phyloP scores from a whole-genome alignment of 2,888 invertebrate genomes.

The Drosophila imparisetae region DNA sequence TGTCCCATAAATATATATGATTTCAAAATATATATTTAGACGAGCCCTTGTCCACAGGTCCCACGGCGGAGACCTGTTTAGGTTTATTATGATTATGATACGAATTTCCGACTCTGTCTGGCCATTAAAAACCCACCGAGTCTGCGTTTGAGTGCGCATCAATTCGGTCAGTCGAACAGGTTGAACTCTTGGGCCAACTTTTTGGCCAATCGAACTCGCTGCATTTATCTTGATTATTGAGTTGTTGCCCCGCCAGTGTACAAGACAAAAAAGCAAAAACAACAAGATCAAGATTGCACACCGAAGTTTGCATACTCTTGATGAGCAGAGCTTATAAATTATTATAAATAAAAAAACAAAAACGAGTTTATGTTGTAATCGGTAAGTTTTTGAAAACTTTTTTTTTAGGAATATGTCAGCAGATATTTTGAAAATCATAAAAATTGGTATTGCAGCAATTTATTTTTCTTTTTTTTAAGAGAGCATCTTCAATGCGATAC shows the following conservation, averaged over 20 bases:
- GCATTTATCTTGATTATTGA: slow-evolving; percentile 76
- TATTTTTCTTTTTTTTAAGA: background rate
- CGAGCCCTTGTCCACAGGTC: slow-evolving; percentile 29
- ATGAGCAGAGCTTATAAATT: background rate
- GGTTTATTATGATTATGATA: slow-evolving; percentile 74
- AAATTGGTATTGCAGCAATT: background rate
- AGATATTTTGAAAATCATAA: background rate
- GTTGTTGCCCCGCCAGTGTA: slow-evolving; percentile 43
- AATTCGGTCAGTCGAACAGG: slow-evolving; percentile 77
- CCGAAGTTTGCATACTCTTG: background rate
- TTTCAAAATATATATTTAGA: slow-evolving; percentile 74
- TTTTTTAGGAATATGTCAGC: background rate
- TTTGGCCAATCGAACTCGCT: slow-evolving; percentile 55
- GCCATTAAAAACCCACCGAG: slow-evolving; percentile 47
- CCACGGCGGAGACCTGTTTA: slow-evolving; percentile 57
- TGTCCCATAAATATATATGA: slow-evolving; percentile 78
- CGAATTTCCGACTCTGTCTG: slow-evolving; percentile 65
- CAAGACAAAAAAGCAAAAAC: background rate
- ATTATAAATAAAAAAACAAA: no score
- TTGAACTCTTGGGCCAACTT: slow-evolving; percentile 54
- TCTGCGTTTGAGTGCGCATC: slow-evolving; percentile 57
- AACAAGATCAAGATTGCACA: background rate
- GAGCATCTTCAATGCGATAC: background rate
- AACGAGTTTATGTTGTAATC: background rate
- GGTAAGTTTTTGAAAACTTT: background rate